These are phyloP conservation scores for Rhinichthys klamathensis DNA, from an alignment of 2,113 vertebrate genomes.

Conservation along the genomic window DNA sequence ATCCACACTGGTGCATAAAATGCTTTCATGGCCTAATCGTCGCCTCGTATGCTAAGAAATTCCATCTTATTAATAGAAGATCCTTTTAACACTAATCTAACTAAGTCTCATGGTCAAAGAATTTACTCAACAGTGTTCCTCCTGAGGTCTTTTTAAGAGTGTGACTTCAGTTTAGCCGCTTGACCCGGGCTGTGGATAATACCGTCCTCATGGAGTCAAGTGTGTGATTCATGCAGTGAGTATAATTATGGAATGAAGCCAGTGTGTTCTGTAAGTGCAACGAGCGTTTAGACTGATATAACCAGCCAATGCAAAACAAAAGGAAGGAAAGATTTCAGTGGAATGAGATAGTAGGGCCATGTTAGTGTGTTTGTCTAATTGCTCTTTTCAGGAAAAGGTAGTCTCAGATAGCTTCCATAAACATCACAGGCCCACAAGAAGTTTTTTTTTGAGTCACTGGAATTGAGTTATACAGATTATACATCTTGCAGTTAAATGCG, in stretches of 20 bases:
- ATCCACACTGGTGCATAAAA: neutral
- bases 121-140: conserved; percentile 3
- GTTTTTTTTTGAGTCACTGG: neutral
- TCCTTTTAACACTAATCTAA: conserved; percentile 24
- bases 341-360: neutral
- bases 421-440: neutral
- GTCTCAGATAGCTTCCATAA: neutral
- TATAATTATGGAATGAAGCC: neutral
- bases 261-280: neutral
- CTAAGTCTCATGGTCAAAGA: conserved; percentile 18
- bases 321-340: neutral
- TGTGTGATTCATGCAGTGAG: conserved; percentile 12
- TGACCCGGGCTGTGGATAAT: conserved; percentile 1
- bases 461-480: neutral
- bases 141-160: neutral
- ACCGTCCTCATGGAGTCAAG: neutral
- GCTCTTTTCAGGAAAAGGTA: neutral
- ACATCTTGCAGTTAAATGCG: neutral
- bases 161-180: conserved; percentile 21
- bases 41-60: conserved; percentile 7
- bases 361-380: neutral
- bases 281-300: neutral
- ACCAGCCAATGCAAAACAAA: neutral
- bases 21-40: conserved; percentile 36
- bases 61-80: conserved; percentile 26